Conservation (phyloP, 2,888 invertebrate species). For the Carcina quercana region DNA sequence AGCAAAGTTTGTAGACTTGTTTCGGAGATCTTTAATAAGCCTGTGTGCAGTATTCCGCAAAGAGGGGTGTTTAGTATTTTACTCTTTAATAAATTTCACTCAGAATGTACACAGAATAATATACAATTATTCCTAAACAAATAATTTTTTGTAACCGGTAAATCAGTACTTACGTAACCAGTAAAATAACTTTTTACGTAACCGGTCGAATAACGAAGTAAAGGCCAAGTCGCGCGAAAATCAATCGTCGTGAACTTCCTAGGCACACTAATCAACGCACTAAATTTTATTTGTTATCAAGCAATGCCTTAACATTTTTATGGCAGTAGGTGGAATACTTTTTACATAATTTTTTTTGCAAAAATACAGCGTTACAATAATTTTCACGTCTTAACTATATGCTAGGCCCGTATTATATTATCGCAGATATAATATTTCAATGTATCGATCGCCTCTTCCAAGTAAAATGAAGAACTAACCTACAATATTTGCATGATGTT, state of each 20-base stretch:
- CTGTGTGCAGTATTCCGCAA: no score
- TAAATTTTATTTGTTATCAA: background rate
- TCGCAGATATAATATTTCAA: no score
- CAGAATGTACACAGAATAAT: background rate
- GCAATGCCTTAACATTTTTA: constrained; percentile 3
- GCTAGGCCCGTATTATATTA: no score
- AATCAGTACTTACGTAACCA: background rate
- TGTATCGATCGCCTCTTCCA: no score
- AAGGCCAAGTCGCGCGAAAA: background rate
- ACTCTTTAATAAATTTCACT: no score
- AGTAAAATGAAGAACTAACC: no score
- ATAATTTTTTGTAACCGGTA: background rate
- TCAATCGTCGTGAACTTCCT: background rate
- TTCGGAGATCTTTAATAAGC: no score
- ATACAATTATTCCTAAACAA: background rate
- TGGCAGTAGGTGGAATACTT: constrained; percentile 26
- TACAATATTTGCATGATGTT: no score
- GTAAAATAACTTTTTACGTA: background rate
- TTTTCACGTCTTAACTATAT: constrained; percentile 36
- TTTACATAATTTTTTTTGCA: constrained; percentile 39
- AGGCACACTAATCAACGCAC: no score
- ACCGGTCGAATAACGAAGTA: background rate
- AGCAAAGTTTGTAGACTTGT: no score
- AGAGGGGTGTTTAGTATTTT: no score
- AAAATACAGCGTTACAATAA: constrained; percentile 52